phyloP scores from a whole-genome alignment of 1,140 invertebrate species.

The Teleopsis dalmanni region DNA sequence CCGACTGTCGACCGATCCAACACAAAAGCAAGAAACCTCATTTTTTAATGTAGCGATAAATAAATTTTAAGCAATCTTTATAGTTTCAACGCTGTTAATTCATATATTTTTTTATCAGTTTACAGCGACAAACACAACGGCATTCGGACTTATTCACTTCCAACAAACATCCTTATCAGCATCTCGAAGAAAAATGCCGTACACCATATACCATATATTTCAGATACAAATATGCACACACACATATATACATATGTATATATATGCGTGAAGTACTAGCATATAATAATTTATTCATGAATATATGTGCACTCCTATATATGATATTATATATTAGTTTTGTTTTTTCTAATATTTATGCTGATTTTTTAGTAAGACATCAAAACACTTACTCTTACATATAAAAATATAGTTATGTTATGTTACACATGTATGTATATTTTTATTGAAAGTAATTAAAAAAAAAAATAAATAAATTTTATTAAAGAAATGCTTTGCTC shows the following conservation, averaged over 20 bases:
- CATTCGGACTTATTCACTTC: slow-evolving; percentile 8
- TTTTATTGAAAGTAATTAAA: too few relatives aligned
- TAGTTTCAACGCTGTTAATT: slow-evolving; percentile 1
- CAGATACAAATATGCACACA: too few relatives aligned
- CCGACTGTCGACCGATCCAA: too few relatives aligned
- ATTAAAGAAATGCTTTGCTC: too few relatives aligned
- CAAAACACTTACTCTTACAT: too few relatives aligned
- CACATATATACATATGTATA: not conserved
- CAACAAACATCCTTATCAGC: slow-evolving; percentile 9
- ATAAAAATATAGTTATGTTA: not conserved
- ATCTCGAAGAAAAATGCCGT: slow-evolving; percentile 4
- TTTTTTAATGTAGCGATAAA: too few relatives aligned
- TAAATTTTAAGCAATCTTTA: slow-evolving; percentile 6
- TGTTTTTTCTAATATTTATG: not conserved
- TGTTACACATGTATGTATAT: too few relatives aligned
- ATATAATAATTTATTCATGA: not conserved
- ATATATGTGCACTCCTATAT: not conserved
- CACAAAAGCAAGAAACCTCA: too few relatives aligned
- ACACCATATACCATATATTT: too few relatives aligned
- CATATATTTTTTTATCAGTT: slow-evolving; percentile 7
- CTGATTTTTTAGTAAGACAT: too few relatives aligned
- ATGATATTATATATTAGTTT: not conserved
- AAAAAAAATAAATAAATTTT: too few relatives aligned
- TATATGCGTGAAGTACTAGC: not conserved
- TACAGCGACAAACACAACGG: slow-evolving; percentile 4